Evolutionary conservation across 1,140 invertebrate species (phyloP).

Genomic region (Drosophila tristis): DNA sequence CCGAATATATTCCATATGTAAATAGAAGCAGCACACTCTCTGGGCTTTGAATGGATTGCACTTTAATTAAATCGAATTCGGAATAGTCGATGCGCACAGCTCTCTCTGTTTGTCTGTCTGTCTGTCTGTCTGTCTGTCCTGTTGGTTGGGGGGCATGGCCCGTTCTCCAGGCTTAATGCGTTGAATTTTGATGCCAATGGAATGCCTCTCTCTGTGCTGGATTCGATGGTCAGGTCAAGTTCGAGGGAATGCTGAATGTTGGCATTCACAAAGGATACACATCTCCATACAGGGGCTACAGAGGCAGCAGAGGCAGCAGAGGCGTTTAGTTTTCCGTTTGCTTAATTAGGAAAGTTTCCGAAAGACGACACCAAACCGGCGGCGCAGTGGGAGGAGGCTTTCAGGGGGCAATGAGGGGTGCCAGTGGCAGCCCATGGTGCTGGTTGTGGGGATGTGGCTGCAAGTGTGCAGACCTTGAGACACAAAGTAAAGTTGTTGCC

Average conservation of each 20-base stretch:
- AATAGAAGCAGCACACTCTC: constrained; percentile 11
- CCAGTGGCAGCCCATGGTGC: neutral
- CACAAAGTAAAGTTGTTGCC: constrained; percentile 34
- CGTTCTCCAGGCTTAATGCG: too few relatives aligned
- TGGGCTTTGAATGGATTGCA: constrained; percentile 32
- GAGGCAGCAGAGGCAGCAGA: neutral
- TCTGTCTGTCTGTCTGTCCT: too few relatives aligned
- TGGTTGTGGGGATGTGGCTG: neutral
- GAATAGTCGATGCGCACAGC: constrained; percentile 5
- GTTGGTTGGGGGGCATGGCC: too few relatives aligned
- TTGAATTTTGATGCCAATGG: too few relatives aligned
- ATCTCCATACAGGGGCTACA: too few relatives aligned
- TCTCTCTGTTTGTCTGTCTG: neutral
- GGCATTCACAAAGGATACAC: too few relatives aligned
- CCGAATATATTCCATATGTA: constrained; percentile 38
- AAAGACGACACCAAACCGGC: constrained; percentile 47
- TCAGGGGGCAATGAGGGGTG: constrained; percentile 32
- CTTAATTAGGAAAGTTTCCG: constrained; percentile 70
- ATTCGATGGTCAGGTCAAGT: too few relatives aligned
- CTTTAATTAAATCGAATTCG: constrained; percentile 41
- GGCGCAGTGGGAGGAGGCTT: constrained; percentile 19
- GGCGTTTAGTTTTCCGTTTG: constrained; percentile 46
- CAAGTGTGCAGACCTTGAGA: constrained; percentile 36
- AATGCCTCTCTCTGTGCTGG: too few relatives aligned
- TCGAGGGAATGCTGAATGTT: too few relatives aligned